These are phyloP conservation scores for Metridium senile DNA, from an alignment of 92 coral and sea anemone genomes.

Conservation along the genomic window DNA sequence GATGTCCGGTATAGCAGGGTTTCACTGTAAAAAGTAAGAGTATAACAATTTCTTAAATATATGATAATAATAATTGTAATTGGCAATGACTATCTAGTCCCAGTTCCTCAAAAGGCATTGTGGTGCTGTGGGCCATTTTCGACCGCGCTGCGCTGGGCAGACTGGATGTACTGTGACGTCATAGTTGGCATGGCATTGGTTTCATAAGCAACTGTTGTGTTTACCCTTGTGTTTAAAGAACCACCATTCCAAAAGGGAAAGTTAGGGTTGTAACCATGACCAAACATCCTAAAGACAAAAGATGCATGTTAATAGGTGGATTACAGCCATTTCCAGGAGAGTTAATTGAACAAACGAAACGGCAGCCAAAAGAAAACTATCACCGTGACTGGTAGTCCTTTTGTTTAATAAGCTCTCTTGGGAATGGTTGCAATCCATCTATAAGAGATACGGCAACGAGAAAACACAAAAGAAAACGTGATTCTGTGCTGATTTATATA, in stretches of 20 bases:
- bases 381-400: too few relatives aligned
- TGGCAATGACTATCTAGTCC: background rate
- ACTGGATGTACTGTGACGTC: slow-evolving; percentile 1
- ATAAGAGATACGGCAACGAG: too few relatives aligned
- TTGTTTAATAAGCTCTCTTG: too few relatives aligned
- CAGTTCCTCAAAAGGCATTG: background rate
- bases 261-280: background rate
- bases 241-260: background rate
- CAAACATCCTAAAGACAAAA: background rate
- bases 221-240: background rate
- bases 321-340: background rate
- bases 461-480: too few relatives aligned
- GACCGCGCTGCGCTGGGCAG: background rate
- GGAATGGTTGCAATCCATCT: too few relatives aligned
- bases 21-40: too few relatives aligned
- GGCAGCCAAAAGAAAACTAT: too few relatives aligned
- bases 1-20: too few relatives aligned
- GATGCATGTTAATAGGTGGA: background rate
- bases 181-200: background rate
- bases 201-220: background rate
- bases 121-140: background rate
- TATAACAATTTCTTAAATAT: too few relatives aligned
- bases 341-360: too few relatives aligned
- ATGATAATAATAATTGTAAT: too few relatives aligned
- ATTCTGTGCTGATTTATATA: too few relatives aligned